These are phyloP conservation scores for Ctenodactylus gundi DNA, from an alignment of 2,113 vertebrate genomes.

Conservation along the genomic window DNA sequence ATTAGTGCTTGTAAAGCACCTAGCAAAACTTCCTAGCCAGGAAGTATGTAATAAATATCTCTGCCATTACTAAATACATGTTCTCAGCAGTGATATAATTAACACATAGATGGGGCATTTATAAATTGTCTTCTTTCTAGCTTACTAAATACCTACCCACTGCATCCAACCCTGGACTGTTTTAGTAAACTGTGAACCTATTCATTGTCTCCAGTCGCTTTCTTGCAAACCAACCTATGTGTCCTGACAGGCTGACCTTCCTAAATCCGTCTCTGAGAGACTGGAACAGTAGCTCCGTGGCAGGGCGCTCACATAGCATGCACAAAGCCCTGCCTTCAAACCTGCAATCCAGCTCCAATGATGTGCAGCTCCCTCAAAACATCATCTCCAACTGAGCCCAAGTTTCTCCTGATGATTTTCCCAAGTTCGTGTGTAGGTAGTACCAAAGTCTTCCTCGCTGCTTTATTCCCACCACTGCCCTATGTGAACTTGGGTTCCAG, in stretches of 20 bases:
- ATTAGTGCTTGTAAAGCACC: constrained; percentile 25
- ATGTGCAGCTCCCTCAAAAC: not conserved
- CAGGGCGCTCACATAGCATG: too few relatives aligned
- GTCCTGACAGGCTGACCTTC: not conserved
- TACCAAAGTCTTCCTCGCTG: not conserved
- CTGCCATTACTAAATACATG: not conserved
- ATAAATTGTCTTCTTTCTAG: not conserved
- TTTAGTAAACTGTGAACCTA: not conserved
- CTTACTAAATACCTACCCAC: not conserved
- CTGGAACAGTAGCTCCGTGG: too few relatives aligned
- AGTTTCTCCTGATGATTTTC: not conserved
- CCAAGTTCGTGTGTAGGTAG: not conserved
- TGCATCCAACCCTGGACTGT: not conserved
- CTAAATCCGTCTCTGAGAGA: too few relatives aligned
- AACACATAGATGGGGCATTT: not conserved
- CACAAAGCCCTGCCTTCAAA: too few relatives aligned
- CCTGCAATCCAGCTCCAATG: not conserved
- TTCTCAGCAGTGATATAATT: constrained; percentile 7
- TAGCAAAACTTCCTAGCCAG: not conserved
- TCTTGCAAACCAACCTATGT: not conserved
- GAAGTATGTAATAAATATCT: not conserved
- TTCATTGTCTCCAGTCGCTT: not conserved
- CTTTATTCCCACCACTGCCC: not conserved
- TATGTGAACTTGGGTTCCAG: not conserved
- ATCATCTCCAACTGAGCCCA: not conserved